Conservation (phyloP, 2,797 vertebrate genomes). For the Megalops cyprinoides region DNA sequence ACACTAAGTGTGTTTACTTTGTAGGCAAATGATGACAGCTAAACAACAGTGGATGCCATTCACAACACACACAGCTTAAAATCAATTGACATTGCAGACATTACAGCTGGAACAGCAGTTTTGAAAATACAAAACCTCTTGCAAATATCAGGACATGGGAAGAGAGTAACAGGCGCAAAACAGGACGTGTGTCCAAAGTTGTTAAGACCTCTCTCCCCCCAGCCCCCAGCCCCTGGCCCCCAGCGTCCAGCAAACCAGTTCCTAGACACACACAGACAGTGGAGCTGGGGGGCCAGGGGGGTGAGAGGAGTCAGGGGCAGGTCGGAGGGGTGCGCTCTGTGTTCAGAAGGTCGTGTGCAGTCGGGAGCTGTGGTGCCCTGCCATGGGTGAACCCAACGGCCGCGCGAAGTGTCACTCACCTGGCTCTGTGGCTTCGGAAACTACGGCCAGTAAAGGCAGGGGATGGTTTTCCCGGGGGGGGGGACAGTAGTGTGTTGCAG, state of each 20-base stretch:
- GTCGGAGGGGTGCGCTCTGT: background rate
- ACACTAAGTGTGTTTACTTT: background rate
- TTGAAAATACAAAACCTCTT: too few species aligned
- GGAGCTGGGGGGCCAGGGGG: background rate
- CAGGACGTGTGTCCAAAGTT: background rate
- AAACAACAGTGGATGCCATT: background rate
- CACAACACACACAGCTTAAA: background rate
- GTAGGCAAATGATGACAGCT: background rate
- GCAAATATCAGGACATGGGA: background rate
- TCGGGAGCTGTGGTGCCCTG: background rate
- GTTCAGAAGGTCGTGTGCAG: too few species aligned
- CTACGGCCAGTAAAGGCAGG: background rate
- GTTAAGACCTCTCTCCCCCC: background rate
- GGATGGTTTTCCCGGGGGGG: background rate
- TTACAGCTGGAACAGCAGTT: too few species aligned
- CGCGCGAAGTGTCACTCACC: background rate
- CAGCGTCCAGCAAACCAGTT: background rate
- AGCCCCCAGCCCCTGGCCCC: background rate
- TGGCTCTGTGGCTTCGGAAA: background rate
- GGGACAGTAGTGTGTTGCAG: background rate
- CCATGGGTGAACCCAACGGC: background rate
- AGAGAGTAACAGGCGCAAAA: background rate
- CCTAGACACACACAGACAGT: background rate
- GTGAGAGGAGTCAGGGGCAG: background rate
- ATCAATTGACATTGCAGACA: background rate